A percentile compares a stretch with the other conserved stretches of the same genome.
phyloP scores from a whole-genome alignment of 2,113 vertebrate species.

The Diphyllodes magnificus region DNA sequence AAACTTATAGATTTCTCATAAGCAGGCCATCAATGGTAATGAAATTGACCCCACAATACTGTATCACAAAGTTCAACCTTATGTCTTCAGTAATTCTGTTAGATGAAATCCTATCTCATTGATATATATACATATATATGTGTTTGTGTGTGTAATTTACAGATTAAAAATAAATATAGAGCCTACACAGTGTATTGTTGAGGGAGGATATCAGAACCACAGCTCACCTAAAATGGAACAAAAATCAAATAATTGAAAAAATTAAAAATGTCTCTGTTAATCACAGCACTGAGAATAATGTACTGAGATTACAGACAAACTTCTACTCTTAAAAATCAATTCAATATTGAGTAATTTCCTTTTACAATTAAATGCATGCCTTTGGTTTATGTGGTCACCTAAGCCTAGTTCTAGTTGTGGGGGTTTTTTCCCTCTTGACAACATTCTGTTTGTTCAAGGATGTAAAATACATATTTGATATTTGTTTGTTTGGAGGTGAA shows the following conservation, averaged over 20 bases:
- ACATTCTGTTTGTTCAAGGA: background rate
- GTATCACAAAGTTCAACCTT: slow-evolving; percentile 47
- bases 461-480: background rate
- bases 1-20: slow-evolving; percentile 54
- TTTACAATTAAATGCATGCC: slow-evolving; percentile 33
- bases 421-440: background rate
- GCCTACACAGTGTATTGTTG: background rate
- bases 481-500: background rate
- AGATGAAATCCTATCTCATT: slow-evolving; percentile 11
- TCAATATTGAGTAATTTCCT: slow-evolving; percentile 31
- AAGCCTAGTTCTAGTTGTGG: background rate
- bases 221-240: background rate
- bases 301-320: background rate
- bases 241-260: background rate
- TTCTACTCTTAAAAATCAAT: slow-evolving; percentile 31
- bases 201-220: background rate
- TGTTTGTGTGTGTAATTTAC: background rate
- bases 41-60: slow-evolving; percentile 37
- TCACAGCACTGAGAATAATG: background rate
- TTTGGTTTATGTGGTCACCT: slow-evolving; percentile 25
- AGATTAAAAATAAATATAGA: background rate
- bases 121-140: background rate
- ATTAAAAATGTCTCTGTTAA: background rate
- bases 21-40: slow-evolving; percentile 40
- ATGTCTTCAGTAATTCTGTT: slow-evolving; percentile 40